These are phyloP conservation scores for Dicerorhinus sumatrensis DNA, from an alignment of 2,113 vertebrate genomes.

Conservation along the genomic window DNA sequence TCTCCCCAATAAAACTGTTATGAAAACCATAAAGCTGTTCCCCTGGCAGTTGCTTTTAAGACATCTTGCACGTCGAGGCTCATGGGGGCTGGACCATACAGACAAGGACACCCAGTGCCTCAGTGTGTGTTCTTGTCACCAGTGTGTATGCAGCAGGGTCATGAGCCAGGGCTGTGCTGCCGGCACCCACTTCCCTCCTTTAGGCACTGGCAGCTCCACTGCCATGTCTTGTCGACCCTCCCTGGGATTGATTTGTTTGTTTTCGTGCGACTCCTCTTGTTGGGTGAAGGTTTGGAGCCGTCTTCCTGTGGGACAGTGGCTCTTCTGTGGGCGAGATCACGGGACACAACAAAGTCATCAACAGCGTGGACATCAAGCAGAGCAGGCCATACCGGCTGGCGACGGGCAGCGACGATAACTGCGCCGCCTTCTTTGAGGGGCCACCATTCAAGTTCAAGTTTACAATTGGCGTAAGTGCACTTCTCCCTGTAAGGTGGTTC, in stretches of 20 bases:
- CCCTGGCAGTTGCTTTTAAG: not conserved
- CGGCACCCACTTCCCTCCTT: fast-evolving
- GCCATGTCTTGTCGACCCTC: fast-evolving
- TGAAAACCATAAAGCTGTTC: not conserved
- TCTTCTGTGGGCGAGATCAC: conserved; percentile 95
- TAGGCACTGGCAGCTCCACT: fast-evolving
- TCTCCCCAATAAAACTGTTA: not conserved
- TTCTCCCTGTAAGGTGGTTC: too few relatives aligned
- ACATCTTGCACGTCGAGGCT: fast-evolving
- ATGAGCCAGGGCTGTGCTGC: fast-evolving
- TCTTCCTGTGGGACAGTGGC: conserved; percentile 97
- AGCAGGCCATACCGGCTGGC: conserved; percentile 93
- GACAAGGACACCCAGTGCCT: fast-evolving
- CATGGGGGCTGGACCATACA: fast-evolving
- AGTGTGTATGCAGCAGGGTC: fast-evolving
- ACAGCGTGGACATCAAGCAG: conserved; percentile 96
- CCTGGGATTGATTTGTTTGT: not conserved
- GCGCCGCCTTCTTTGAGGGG: conserved; percentile 93
- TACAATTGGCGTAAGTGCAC: conserved; percentile 91
- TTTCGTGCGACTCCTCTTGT: not conserved
- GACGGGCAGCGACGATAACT: conserved; percentile 94
- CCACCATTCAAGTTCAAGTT: conserved; percentile 98
- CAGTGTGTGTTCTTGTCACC: fast-evolving
- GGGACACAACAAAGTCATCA: conserved; percentile 95
- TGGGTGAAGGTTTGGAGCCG: conserved; percentile 92